Conservation (phyloP, 30 jellyfish, hydroid and myxozoan genomes). For the Aurelia coerulea region DNA sequence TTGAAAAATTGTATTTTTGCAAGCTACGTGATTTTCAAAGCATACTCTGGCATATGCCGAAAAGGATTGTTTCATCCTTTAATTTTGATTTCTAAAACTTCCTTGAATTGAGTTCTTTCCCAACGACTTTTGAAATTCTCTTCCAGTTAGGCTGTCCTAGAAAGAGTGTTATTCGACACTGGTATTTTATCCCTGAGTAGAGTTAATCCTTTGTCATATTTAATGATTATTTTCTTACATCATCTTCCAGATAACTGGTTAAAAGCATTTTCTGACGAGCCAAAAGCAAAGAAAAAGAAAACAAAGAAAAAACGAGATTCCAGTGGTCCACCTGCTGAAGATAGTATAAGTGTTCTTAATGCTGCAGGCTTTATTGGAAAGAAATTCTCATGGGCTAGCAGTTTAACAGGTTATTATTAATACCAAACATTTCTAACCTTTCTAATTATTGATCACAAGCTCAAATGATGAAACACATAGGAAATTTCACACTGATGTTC, state of each 20-base stretch:
- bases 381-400: conserved; percentile 90
- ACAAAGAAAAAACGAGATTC: conserved; percentile 49
- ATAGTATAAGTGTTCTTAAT: conserved; percentile 88
- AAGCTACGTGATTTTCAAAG: too few species aligned
- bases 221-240: neutral
- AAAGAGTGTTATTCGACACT: too few species aligned
- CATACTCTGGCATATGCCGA: too few species aligned
- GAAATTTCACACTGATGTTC: too few species aligned
- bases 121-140: too few species aligned
- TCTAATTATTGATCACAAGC: too few species aligned
- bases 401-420: conserved; percentile 32
- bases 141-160: too few species aligned
- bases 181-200: neutral
- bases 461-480: too few species aligned
- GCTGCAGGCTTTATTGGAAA: conserved; percentile 95
- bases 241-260: conserved; percentile 80
- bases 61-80: too few species aligned
- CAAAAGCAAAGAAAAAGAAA: conserved; percentile 65
- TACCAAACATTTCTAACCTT: neutral
- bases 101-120: too few species aligned
- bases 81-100: too few species aligned
- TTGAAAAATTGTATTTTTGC: too few species aligned
- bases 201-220: neutral
- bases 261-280: conserved; percentile 76
- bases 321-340: conserved; percentile 47